Evolutionary conservation across 2,888 invertebrate genomes (phyloP).

Genomic region (Aproaerema taeniolella): DNA sequence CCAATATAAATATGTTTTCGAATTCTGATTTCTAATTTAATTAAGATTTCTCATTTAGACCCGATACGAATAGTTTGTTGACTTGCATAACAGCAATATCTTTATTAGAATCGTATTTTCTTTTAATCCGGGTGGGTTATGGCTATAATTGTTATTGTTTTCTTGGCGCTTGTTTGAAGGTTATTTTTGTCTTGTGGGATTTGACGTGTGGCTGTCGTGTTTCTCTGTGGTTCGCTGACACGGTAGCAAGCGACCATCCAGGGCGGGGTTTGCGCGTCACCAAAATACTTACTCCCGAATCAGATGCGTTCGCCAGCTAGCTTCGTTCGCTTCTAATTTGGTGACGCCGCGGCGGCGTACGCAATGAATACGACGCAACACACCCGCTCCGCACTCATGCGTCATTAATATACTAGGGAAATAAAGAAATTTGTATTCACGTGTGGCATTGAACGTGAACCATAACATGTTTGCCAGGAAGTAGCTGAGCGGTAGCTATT

Average conservation of each 20-base stretch:
- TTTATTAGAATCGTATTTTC: no score
- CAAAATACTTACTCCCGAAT: conserved; percentile 43
- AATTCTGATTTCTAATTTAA: no score
- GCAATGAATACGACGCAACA: conserved; percentile 23
- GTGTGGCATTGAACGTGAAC: conserved; percentile 34
- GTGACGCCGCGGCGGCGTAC: conserved; percentile 48
- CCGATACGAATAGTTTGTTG: no score
- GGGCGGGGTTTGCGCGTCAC: conserved; percentile 65
- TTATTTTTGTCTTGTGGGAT: conserved; percentile 43
- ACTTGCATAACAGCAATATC: no score
- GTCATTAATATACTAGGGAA: conserved; percentile 26
- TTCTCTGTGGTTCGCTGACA: conserved; percentile 43
- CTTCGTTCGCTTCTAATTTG: conserved; percentile 69
- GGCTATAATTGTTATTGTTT: no score
- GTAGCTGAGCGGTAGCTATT: conserved; percentile 21
- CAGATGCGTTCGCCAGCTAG: conserved; percentile 36
- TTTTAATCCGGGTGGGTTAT: no score
- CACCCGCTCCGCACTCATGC: conserved; percentile 24
- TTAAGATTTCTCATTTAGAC: no score
- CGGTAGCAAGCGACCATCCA: conserved; percentile 30
- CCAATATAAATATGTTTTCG: no score
- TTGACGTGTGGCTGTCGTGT: conserved; percentile 39
- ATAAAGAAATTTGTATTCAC: conserved; percentile 25
- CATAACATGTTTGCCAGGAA: conserved; percentile 22
- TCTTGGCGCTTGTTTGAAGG: conserved; percentile 28